phyloP scores from a whole-genome alignment of 2,797 vertebrate genomes.

The Mormyrops boulengeri region DNA sequence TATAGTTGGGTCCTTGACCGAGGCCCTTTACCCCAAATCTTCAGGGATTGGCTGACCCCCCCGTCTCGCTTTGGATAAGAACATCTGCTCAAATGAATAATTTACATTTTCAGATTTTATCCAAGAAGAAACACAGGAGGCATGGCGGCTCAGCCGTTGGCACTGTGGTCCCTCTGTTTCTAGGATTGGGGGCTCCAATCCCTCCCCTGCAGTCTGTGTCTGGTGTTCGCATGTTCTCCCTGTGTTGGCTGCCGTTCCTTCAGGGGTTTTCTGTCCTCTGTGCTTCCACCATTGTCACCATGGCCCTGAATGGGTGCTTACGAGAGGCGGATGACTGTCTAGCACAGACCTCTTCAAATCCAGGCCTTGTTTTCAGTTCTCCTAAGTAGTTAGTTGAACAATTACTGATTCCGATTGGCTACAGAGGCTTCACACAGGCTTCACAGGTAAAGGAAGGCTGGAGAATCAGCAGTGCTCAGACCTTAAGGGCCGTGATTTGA shows the following conservation, averaged over 20 bases:
- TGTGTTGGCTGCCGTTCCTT: not conserved
- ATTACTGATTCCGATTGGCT: not conserved
- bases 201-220: not conserved
- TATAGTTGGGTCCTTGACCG: not conserved
- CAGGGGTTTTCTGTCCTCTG: not conserved
- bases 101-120: not conserved
- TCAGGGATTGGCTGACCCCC: not conserved
- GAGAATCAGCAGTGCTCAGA: not conserved
- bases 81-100: not conserved
- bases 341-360: not conserved
- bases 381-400: not conserved
- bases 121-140: not conserved
- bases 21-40: not conserved
- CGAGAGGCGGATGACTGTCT: not conserved
- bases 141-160: not conserved
- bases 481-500: not conserved
- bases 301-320: not conserved
- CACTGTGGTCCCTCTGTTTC: not conserved
- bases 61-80: not conserved
- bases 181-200: not conserved
- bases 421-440: not conserved
- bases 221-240: constrained; percentile 21
- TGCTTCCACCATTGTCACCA: not conserved
- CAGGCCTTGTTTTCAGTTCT: not conserved
- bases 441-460: not conserved